Base-by-base conservation (phyloP, 2,797 vertebrate genomes). In the Betta splendens region DNA sequence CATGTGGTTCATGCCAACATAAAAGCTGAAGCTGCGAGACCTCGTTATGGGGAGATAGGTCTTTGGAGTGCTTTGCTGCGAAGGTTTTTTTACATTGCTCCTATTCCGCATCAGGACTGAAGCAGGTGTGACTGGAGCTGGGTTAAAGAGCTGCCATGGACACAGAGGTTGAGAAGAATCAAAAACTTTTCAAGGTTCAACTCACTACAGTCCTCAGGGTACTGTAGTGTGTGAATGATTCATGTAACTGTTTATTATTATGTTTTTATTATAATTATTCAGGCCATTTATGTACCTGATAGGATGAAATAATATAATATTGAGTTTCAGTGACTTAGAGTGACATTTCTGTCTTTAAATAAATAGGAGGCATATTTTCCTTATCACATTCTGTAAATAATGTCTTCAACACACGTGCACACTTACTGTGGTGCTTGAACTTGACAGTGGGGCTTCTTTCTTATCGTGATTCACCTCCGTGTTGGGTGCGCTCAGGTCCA, bases 71-170 rank as follows among this genome's bases (percentile, higher is more conserved):
- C 79, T 81, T 69, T 64, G 33, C 23, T 84, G 1, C 0, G 46
- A 16, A 1, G 66, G 38, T 62, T 88, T 91, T 1, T 75, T 3
- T 2, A 85, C 80, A 2, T 91, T 76, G 0, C 84, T 90, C 42
- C 91, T 87, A 28, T 86, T 90, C 69, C 74, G 88, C 84, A 93
- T 91, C 56, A 93, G 78, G 1, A 85, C 49, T 10, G 86, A 53
- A 37, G 85, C 89, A 3, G 91, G 87, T 2, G 89, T 90, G 57
- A 88, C 35, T 0, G 60, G 22, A 25, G 64, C 52, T 0, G 15
- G 40, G 5, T 87, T 78, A 23, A 79, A 72, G 42, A 16, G n/a
- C 91, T 92, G 74, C 28, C n/a, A 46, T 31, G n/a, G 26, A 64
- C 64, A 64, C 11, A 62, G 9, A 66, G 11, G 43, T 17, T 3